Evolutionary conservation across 2,888 invertebrate species (phyloP).

Genomic region (Clunio marinus): DNA sequence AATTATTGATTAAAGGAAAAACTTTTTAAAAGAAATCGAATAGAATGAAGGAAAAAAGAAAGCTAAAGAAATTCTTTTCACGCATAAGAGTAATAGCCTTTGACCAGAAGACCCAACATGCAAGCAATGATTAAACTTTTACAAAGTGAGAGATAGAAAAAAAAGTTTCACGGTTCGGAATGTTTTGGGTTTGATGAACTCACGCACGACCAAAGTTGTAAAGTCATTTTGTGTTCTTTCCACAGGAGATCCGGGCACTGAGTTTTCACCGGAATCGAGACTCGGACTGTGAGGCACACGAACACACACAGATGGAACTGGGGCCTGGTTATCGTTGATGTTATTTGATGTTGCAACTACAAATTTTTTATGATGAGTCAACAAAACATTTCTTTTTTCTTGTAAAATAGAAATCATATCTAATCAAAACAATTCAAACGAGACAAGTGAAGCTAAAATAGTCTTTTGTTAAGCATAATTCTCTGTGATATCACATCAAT

Average conservation of each 20-base stretch:
- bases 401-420: constrained; percentile 10
- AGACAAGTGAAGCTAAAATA: neutral
- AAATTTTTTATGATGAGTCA: neutral
- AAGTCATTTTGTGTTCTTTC: constrained; percentile 51
- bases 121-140: too few species aligned
- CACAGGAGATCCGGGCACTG: constrained; percentile 47
- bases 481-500: constrained; percentile 4
- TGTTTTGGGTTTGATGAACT: constrained; percentile 45
- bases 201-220: constrained; percentile 53
- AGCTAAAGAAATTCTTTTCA: too few species aligned
- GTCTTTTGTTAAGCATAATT: too few species aligned
- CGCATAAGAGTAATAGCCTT: too few species aligned
- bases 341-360: constrained; percentile 44
- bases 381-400: constrained; percentile 21
- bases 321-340: constrained; percentile 46
- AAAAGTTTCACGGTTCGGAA: too few species aligned
- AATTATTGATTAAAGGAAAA: too few species aligned
- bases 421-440: constrained; percentile 13
- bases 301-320: constrained; percentile 53
- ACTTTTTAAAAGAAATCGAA: too few species aligned
- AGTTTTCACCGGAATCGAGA: constrained; percentile 45
- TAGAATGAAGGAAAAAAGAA: too few species aligned
- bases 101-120: too few species aligned
- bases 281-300: constrained; percentile 52
- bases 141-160: neutral